phyloP scores from a whole-genome alignment of 2,797 vertebrate species.

The Chloroceryle amazona region DNA sequence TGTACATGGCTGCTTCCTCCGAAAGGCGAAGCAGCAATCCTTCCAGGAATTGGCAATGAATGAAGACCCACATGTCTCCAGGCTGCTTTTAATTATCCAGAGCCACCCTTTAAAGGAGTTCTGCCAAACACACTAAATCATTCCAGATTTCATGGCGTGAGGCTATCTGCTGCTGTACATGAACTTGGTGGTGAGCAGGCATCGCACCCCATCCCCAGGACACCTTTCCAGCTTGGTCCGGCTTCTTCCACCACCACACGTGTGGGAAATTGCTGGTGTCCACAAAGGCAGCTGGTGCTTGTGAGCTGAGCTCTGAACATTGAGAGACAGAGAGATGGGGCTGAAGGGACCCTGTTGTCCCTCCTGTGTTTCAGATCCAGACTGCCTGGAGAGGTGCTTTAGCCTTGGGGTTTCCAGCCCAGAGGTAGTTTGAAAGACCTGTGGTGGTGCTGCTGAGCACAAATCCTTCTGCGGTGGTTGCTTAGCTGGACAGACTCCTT shows the following conservation, averaged over 20 bases:
- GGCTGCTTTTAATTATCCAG: conserved; percentile 53
- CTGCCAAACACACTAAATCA: neutral
- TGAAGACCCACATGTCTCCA: neutral
- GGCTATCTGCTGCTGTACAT: neutral
- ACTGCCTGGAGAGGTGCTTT: neutral
- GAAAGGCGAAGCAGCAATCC: neutral
- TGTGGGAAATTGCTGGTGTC: neutral
- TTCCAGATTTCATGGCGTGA: neutral
- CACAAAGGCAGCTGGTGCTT: neutral
- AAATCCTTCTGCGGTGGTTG: neutral
- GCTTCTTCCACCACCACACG: neutral
- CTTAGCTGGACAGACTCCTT: neutral
- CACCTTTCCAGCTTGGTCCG: neutral
- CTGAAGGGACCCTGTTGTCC: neutral
- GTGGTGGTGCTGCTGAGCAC: accelerated
- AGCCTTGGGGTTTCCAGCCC: neutral
- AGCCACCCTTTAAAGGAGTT: neutral
- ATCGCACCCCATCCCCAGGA: neutral
- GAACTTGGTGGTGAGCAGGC: neutral
- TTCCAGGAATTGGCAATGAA: conserved; percentile 18
- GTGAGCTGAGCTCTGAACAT: neutral
- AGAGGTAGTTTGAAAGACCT: neutral
- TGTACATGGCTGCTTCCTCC: neutral
- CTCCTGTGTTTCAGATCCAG: neutral
- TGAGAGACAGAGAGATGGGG: neutral